Evolutionary conservation across 1,140 invertebrate species (phyloP).

Genomic region (Ostrea denselamellosa): DNA sequence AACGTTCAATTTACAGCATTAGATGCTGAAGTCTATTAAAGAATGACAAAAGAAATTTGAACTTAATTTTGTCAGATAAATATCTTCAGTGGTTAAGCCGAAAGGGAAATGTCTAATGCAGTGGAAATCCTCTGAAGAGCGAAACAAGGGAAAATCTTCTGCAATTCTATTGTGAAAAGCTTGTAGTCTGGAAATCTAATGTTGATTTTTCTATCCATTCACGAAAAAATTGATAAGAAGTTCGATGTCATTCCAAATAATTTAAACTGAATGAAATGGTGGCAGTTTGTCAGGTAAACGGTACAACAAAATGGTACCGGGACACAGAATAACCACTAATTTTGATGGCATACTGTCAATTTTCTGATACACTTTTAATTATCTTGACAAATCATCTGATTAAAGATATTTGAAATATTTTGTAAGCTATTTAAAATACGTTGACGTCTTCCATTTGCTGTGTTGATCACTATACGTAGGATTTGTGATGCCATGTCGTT

Average conservation of each 20-base stretch:
- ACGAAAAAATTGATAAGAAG: conserved; percentile 24
- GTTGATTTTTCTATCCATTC: conserved; percentile 18
- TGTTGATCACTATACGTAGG: background rate
- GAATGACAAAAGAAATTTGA: conserved; percentile 29
- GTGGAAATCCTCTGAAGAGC: conserved; percentile 6
- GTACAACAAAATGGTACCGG: background rate
- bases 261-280: conserved; percentile 36
- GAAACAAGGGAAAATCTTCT: conserved; percentile 20
- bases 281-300: conserved; percentile 15
- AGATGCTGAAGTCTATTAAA: conserved; percentile 24
- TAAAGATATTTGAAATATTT: conserved; percentile 37
- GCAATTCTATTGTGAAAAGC: conserved; percentile 19
- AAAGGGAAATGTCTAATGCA: conserved; percentile 36
- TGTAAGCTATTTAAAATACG: conserved; percentile 17
- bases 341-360: conserved; percentile 22
- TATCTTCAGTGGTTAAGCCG: conserved; percentile 25
- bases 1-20: conserved; percentile 27
- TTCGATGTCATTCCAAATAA: conserved; percentile 26
- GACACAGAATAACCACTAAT: conserved; percentile 3
- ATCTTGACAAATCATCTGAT: conserved; percentile 38
- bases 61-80: conserved; percentile 39
- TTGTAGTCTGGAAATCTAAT: conserved; percentile 17
- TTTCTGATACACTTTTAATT: conserved; percentile 36
- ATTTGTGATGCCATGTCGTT: background rate
- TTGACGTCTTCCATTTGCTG: background rate